Evolutionary conservation across 2,113 vertebrate species (phyloP).

Genomic region (Leptosomus discolor): DNA sequence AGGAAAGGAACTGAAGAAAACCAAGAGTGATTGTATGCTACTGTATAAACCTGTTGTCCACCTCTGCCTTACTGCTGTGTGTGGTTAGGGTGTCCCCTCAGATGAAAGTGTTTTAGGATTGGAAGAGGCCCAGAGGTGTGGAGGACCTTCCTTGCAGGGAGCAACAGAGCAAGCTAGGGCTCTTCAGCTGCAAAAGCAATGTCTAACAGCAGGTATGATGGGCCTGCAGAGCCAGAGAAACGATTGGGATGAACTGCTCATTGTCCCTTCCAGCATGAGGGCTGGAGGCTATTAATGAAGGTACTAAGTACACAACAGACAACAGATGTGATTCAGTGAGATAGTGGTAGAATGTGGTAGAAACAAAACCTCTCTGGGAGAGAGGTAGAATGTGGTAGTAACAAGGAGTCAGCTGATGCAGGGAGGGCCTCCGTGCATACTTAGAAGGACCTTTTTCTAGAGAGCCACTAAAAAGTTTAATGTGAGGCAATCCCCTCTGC

Average conservation of each 20-base stretch:
- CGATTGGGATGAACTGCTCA: background rate
- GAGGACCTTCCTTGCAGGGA: background rate
- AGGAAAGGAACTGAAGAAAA: background rate
- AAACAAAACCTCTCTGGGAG: no score
- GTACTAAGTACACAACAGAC: background rate
- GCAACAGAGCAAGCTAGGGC: background rate
- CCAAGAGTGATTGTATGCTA: rapidly evolving
- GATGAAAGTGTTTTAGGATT: background rate
- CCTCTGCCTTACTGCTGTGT: background rate
- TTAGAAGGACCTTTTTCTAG: background rate
- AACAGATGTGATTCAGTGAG: background rate
- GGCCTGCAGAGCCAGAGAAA: background rate
- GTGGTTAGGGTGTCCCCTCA: background rate
- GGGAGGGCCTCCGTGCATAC: background rate
- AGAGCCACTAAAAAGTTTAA: background rate
- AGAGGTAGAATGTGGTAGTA: no score
- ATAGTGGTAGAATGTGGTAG: background rate
- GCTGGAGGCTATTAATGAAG: background rate
- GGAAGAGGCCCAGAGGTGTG: background rate
- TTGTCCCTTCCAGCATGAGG: background rate
- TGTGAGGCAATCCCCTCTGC: no score
- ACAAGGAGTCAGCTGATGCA: background rate
- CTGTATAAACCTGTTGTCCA: background rate
- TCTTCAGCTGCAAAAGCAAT: background rate
- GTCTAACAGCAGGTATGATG: background rate